phyloP scores from a whole-genome alignment of 2,888 invertebrate genomes.

The Lithophane leautieri region DNA sequence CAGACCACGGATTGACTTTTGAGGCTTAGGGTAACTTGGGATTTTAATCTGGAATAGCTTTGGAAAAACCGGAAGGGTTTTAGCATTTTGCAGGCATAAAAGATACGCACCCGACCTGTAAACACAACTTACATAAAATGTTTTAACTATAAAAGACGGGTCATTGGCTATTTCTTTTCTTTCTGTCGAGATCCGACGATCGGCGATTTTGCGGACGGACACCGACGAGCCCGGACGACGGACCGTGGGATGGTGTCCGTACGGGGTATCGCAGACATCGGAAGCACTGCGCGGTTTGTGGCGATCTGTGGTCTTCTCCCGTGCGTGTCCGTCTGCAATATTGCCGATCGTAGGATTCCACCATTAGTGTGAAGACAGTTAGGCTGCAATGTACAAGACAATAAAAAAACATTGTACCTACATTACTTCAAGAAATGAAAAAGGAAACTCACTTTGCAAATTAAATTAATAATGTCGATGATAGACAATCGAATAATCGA shows the following conservation, averaged over 20 bases:
- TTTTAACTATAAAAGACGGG: background rate
- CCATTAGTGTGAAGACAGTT: too few species aligned
- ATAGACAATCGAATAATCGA: conserved; percentile 48
- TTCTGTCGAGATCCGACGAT: too few species aligned
- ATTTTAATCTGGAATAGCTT: conserved; percentile 7
- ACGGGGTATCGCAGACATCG: too few species aligned
- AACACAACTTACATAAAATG: background rate
- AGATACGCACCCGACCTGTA: background rate
- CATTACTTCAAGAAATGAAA: conserved; percentile 9
- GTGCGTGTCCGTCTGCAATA: too few species aligned
- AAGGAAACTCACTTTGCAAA: conserved; percentile 27
- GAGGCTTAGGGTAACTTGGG: conserved; percentile 11
- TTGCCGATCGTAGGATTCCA: too few species aligned
- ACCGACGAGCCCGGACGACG: too few species aligned
- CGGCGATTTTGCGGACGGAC: too few species aligned
- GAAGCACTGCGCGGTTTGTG: too few species aligned
- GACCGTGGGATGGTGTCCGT: too few species aligned
- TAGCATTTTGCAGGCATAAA: too few species aligned
- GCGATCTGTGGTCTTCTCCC: too few species aligned
- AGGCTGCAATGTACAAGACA: background rate
- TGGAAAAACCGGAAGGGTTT: background rate
- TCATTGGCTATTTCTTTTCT: background rate
- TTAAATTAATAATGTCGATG: conserved; percentile 28
- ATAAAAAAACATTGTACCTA: background rate
- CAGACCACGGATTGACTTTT: conserved; percentile 30